These are phyloP conservation scores for Hipparchia sbordonii DNA, from an alignment of 2,888 invertebrate genomes.

Conservation along the genomic window DNA sequence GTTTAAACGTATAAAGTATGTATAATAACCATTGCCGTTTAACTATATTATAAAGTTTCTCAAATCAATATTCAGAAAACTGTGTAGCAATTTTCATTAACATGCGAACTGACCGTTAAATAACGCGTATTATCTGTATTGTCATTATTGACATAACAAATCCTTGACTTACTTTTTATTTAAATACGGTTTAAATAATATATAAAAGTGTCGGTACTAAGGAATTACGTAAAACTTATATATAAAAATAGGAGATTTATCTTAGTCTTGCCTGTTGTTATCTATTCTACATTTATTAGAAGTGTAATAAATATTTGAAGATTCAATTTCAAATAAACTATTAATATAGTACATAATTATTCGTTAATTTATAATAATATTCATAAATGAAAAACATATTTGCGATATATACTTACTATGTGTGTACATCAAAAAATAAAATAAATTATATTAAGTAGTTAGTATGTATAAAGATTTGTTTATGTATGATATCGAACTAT, in stretches of 20 bases:
- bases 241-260: not conserved
- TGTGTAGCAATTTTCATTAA: constrained; percentile 10
- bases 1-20: not conserved
- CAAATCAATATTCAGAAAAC: constrained; percentile 9
- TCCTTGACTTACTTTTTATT: constrained; percentile 15
- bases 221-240: not conserved
- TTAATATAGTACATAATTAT: not conserved
- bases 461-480: not conserved
- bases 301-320: not conserved
- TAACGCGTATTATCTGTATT: constrained; percentile 5
- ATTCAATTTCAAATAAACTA: not conserved
- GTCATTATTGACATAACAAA: constrained; percentile 19
- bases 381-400: too few species aligned
- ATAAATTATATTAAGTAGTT: not conserved
- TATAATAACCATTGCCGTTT: not conserved
- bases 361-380: too few species aligned
- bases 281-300: not conserved
- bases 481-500: not conserved
- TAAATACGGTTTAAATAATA: constrained; percentile 1
- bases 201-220: not conserved
- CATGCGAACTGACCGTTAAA: constrained; percentile 18
- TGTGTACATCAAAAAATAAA: too few species aligned
- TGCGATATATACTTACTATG: too few species aligned
- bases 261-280: not conserved
- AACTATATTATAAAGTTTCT: not conserved